phyloP scores from a whole-genome alignment of 2,797 vertebrate species.

The Scomberomorus guttatus region DNA sequence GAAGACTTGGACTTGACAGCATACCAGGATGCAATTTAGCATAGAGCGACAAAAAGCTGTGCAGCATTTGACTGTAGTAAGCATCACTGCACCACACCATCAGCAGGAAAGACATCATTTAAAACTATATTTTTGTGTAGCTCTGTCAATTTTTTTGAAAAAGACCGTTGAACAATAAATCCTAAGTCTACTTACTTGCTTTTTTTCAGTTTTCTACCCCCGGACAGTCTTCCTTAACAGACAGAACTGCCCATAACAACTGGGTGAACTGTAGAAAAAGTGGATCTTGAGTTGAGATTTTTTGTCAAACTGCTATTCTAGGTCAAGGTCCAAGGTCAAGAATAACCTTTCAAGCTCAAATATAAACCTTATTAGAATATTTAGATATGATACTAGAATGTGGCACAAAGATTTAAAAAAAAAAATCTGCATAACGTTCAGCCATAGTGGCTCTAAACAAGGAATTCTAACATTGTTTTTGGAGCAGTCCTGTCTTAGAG shows the following conservation, averaged over 20 bases:
- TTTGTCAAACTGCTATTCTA: neutral
- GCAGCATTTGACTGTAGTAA: neutral
- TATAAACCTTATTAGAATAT: neutral
- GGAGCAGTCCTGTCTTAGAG: conserved; percentile 28
- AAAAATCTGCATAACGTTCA: neutral
- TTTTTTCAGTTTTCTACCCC: neutral
- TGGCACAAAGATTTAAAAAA: neutral
- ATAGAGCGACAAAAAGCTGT: conserved; percentile 3
- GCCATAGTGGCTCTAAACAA: neutral
- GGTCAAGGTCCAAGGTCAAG: neutral
- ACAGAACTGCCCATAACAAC: no score
- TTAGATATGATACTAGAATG: neutral
- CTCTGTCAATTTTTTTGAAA: neutral
- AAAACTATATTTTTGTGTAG: neutral
- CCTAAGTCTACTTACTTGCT: neutral
- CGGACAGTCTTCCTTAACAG: neutral
- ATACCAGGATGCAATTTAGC: conserved; percentile 46
- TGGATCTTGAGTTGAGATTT: neutral
- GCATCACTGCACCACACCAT: conserved; percentile 5
- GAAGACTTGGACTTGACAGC: conserved; percentile 23
- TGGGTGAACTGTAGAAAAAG: neutral
- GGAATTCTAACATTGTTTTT: conserved; percentile 42
- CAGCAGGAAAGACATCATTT: neutral
- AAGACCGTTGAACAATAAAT: neutral
- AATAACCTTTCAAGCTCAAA: neutral